Percentiles rank a stretch among this genome's conserved stretches.
These are phyloP conservation scores for Dendrocincla tyrannina DNA, from an alignment of 2,797 vertebrate genomes.

Conservation along the genomic window DNA sequence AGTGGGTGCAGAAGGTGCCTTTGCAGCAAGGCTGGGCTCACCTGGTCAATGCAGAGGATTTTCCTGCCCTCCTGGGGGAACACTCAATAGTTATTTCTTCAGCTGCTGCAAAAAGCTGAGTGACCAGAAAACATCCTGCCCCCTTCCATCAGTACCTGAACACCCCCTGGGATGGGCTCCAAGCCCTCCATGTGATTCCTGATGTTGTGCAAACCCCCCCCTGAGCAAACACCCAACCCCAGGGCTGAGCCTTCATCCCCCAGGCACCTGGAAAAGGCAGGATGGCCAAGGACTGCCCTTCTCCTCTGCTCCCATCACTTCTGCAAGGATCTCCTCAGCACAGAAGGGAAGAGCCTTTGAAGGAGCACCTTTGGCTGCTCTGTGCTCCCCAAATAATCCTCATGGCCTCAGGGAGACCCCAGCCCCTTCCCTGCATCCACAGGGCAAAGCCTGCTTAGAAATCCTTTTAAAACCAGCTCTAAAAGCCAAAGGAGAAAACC, in stretches of 20 bases:
- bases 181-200: background rate
- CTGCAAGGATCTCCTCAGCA: background rate
- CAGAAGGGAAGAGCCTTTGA: background rate
- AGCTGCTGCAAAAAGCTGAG: background rate
- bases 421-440: slow-evolving; percentile 39
- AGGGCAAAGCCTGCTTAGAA: slow-evolving; percentile 43
- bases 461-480: background rate
- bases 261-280: background rate
- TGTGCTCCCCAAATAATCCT: slow-evolving; percentile 55
- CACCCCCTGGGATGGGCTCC: background rate
- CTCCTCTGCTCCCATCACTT: background rate
- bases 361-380: slow-evolving; percentile 27
- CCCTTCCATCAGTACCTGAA: background rate
- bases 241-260: background rate
- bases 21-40: background rate
- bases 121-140: background rate
- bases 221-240: background rate
- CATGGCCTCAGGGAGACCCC: slow-evolving; percentile 5
- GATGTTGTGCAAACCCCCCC: background rate
- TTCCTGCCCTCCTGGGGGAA: background rate
- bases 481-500: background rate
- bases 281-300: background rate
- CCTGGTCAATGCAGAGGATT: background rate
- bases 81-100: background rate
- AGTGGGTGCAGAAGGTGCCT: background rate